phyloP scores from a whole-genome alignment of 2,888 invertebrate genomes.

The Pristionchus arcanus region DNA sequence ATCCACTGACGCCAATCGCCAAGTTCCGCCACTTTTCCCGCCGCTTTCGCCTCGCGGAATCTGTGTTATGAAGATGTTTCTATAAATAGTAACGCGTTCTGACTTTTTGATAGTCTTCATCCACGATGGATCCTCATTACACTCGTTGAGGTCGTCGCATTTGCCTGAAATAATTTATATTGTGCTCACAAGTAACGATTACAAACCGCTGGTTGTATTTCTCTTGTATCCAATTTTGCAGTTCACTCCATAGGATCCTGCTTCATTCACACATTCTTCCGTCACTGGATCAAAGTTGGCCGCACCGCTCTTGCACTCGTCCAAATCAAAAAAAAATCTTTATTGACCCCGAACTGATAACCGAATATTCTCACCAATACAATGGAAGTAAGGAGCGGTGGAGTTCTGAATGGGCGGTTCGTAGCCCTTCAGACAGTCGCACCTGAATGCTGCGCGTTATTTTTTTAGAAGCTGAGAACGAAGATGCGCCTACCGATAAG shows the following conservation, averaged over 20 bases:
- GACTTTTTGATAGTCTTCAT: slow-evolving; percentile 46
- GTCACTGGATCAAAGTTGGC: slow-evolving; percentile 56
- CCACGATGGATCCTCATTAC: slow-evolving; percentile 44
- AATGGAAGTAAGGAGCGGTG: slow-evolving; percentile 38
- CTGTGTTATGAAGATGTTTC: neutral
- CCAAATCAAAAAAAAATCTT: neutral
- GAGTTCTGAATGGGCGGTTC: slow-evolving; percentile 48
- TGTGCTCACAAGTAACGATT: neutral
- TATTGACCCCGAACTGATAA: too few species aligned
- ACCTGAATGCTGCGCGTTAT: slow-evolving; percentile 24
- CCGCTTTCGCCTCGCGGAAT: slow-evolving; percentile 18
- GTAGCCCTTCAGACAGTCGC: slow-evolving; percentile 49
- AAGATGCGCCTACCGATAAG: slow-evolving; percentile 17
- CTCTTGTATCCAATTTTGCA: slow-evolving; percentile 30
- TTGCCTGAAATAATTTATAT: neutral
- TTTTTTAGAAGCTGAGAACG: neutral
- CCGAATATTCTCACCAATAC: neutral
- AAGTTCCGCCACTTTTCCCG: slow-evolving; percentile 25
- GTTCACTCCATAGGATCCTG: slow-evolving; percentile 31
- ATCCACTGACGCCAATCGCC: slow-evolving; percentile 44
- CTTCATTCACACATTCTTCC: slow-evolving; percentile 52
- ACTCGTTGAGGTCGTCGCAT: slow-evolving; percentile 51
- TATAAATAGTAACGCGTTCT: neutral
- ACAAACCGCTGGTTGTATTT: slow-evolving; percentile 27
- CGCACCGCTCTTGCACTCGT: slow-evolving; percentile 52